phyloP scores from a whole-genome alignment of 2,888 invertebrate genomes.

The Callinectes sapidus region DNA sequence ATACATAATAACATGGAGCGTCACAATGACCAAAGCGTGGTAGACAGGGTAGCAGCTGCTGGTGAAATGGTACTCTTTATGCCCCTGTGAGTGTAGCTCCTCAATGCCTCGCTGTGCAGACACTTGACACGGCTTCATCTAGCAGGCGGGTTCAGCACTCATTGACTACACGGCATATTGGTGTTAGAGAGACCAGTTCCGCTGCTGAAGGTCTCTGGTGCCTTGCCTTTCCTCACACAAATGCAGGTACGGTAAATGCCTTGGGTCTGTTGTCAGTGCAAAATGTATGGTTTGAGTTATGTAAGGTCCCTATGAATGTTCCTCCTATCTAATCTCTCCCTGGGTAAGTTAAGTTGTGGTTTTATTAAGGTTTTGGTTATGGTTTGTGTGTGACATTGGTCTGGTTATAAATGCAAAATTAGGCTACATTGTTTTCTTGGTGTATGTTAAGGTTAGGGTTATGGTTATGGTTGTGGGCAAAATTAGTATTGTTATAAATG shows the following conservation, averaged over 20 bases:
- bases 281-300: not conserved
- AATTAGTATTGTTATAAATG: too few species aligned
- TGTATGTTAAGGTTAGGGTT: too few species aligned
- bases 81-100: not conserved
- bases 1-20: not conserved
- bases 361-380: too few species aligned
- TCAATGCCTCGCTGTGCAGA: not conserved
- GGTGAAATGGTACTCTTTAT: not conserved
- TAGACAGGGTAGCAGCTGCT: not conserved
- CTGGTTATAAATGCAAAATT: too few species aligned
- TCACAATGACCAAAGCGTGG: slow-evolving; percentile 34
- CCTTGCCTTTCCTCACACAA: not conserved
- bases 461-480: too few species aligned
- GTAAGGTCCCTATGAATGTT: not conserved
- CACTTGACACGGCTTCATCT: not conserved
- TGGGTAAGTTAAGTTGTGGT: too few species aligned
- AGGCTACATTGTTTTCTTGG: too few species aligned
- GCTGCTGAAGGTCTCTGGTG: not conserved
- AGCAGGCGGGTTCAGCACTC: not conserved
- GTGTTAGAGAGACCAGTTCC: not conserved
- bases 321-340: too few species aligned
- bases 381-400: too few species aligned
- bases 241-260: not conserved
- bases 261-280: not conserved
- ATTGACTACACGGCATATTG: not conserved